These are phyloP conservation scores for Paradisaea rubra DNA, from an alignment of 2,113 vertebrate genomes.

Conservation along the genomic window DNA sequence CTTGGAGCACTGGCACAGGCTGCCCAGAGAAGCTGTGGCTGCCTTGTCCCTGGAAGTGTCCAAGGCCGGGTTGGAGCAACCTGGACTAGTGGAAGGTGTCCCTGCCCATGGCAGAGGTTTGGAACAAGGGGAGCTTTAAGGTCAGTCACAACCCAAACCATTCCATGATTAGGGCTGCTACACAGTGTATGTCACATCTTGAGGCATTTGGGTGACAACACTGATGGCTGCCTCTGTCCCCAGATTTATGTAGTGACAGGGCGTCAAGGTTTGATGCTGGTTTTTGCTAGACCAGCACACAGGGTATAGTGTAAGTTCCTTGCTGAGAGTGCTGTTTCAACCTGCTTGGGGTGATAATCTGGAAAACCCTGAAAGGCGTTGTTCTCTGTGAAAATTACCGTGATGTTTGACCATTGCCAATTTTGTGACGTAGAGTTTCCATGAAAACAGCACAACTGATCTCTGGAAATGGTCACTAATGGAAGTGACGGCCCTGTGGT, in stretches of 20 bases:
- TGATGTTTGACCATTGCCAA: not conserved
- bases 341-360: not conserved
- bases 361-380: not conserved
- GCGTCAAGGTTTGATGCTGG: not conserved
- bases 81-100: not conserved
- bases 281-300: no score
- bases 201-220: not conserved
- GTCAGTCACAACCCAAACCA: not conserved
- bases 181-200: not conserved
- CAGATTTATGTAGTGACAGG: not conserved
- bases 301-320: not conserved
- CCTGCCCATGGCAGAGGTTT: not conserved
- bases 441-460: not conserved
- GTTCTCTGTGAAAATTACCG: not conserved
- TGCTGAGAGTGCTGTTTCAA: not conserved
- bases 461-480: not conserved
- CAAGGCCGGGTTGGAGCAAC: not conserved
- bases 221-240: not conserved
- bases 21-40: not conserved
- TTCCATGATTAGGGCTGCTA: not conserved
- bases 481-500: rapidly evolving
- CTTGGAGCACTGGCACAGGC: not conserved
- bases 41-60: not conserved
- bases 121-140: not conserved
- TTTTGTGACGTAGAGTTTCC: not conserved